Percentiles rank a stretch among this genome's conserved stretches.
phyloP scores from a whole-genome alignment of 2,797 vertebrate species.

The Geotrypetes seraphini region DNA sequence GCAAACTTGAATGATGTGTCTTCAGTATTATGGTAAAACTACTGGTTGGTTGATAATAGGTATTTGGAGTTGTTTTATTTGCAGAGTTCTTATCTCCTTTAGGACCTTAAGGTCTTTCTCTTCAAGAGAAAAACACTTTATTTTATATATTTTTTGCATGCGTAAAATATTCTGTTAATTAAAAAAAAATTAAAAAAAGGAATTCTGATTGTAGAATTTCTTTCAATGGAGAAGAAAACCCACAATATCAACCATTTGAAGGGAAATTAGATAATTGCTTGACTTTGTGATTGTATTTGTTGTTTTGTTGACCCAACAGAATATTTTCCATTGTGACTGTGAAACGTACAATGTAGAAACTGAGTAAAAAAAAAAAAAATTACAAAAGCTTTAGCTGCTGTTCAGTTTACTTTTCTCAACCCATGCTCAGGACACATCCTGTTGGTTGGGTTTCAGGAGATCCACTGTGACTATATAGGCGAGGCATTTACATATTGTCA shows the following conservation, averaged over 20 bases:
- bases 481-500: too few relatives aligned
- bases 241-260: constrained; percentile 55
- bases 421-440: too few relatives aligned
- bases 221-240: constrained; percentile 45
- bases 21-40: constrained; percentile 46
- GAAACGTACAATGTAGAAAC: constrained; percentile 19
- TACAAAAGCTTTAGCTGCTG: too few relatives aligned
- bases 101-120: constrained; percentile 76
- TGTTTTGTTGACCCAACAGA: constrained; percentile 40
- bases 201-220: constrained; percentile 17
- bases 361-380: too few relatives aligned
- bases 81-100: constrained; percentile 49
- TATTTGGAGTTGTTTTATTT: constrained; percentile 20
- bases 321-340: constrained; percentile 20
- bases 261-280: constrained; percentile 56
- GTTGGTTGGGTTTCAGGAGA: too few relatives aligned
- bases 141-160: constrained; percentile 48
- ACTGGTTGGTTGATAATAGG: constrained; percentile 5
- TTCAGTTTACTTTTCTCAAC: too few relatives aligned
- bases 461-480: too few relatives aligned
- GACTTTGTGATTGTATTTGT: constrained; percentile 73
- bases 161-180: constrained; percentile 44
- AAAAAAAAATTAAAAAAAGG: constrained; percentile 26
- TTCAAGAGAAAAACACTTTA: constrained; percentile 67
- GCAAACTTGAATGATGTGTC: background rate